These are phyloP conservation scores for Silvanus unidentatus DNA, from an alignment of 2,888 invertebrate genomes.

Conservation along the genomic window DNA sequence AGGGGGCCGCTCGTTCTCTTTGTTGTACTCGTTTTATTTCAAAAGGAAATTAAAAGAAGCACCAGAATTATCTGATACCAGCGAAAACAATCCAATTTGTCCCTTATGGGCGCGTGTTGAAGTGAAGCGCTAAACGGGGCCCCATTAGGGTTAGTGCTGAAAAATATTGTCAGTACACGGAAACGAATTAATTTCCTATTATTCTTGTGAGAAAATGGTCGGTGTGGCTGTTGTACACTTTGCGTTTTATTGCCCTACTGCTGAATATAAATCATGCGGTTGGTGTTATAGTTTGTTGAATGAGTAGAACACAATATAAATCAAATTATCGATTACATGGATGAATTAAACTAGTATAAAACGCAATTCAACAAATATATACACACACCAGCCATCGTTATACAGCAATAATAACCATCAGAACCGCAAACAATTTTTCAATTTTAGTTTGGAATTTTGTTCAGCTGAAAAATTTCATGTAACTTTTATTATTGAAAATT, in stretches of 20 bases:
- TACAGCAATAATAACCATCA: background rate
- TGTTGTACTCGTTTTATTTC: no score
- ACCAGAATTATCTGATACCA: constrained; percentile 22
- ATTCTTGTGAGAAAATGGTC: background rate
- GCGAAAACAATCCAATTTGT: constrained; percentile 29
- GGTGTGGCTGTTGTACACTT: background rate
- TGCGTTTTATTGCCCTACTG: background rate
- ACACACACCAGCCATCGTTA: background rate
- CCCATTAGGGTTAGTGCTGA: constrained; percentile 24
- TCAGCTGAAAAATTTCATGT: constrained; percentile 24
- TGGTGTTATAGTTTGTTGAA: no score
- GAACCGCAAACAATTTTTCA: constrained; percentile 4
- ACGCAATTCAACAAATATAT: background rate
- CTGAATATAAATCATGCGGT: no score
- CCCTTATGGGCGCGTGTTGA: constrained; percentile 10
- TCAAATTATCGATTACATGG: constrained; percentile 1
- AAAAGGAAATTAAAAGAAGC: constrained; percentile 4
- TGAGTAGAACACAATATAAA: no score
- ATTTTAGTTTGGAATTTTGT: constrained; percentile 7
- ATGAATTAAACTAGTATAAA: no score
- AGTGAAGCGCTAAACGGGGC: constrained; percentile 18
- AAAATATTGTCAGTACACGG: constrained; percentile 1
- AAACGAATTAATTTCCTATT: constrained; percentile 2
- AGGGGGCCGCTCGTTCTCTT: no score
- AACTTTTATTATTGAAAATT: constrained; percentile 30